Base-by-base conservation (phyloP, 2,113 vertebrate species). In the Mesocricetus auratus region DNA sequence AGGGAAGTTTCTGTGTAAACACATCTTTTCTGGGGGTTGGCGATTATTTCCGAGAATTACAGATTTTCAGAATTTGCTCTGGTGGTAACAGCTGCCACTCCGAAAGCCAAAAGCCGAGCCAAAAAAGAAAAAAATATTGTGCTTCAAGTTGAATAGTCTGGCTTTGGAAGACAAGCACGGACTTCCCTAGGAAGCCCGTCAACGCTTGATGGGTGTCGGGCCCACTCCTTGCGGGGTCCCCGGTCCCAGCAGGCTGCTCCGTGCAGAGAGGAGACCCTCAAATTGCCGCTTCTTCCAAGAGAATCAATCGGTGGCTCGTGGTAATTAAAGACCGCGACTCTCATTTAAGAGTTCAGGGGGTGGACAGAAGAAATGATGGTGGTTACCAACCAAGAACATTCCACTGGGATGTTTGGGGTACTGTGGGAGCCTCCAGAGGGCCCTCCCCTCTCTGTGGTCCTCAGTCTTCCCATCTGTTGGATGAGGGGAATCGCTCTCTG, bases 61-160 rank as follows among this genome's bases (percentile, higher is more conserved):
- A 98, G 98, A 98, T 98, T 98, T 98, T 98, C 97, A 95, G 92
- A 92, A 95, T 97, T 98, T 98, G 96, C 97, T 98, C 98, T 98
- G 97, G 98, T 81, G 53, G 60, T 81, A 94, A 96, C 50, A 95
- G 92, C 74, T 97, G 97, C 91, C 97, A 95, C 89, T 56, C 69
- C 95, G 53, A 90, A 42, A 86, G 81, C 74, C 58, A 45, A 6
- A 42, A 66, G 96, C 90, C 58, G 96, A 98, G 98, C 96, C 94
- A 97, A 79, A 92, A 92, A 91, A 95, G 97, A 97, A 79, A 92
- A 92, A 91, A 95, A 97, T 92, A 75, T 33, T 86, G 98, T 53
- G 90, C 94, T 96, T 90, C 60, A 86, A 96, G 88, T 87, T 91
- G 97, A 95, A 71, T 21, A 5, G 12, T 82, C 95, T 94, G 93